A percentile compares a stretch with the other conserved stretches of the same genome.
Conservation (phyloP, 2,797 vertebrate genomes). For the Siniperca undulata region DNA sequence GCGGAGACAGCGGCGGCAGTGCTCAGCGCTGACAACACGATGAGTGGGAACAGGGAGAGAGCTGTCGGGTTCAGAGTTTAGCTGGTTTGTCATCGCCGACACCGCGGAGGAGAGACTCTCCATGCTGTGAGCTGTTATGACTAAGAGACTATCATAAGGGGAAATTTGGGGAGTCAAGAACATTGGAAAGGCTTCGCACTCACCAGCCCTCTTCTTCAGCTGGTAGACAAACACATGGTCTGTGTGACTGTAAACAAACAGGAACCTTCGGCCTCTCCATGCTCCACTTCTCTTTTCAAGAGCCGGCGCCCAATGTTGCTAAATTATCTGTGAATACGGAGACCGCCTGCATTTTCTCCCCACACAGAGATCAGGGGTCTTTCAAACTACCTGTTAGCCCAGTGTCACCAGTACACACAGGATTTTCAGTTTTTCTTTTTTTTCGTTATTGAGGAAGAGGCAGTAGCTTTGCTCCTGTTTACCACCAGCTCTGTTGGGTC, state of each 20-base stretch:
- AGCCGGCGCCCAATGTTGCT: conserved; percentile 16
- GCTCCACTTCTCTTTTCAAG: conserved; percentile 26
- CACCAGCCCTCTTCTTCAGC: conserved; percentile 1
- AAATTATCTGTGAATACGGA: conserved; percentile 33
- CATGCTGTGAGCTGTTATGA: conserved; percentile 11
- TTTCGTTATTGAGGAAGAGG: neutral
- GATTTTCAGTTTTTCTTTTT: neutral
- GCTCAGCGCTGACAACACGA: neutral
- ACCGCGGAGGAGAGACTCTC: conserved; percentile 20
- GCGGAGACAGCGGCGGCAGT: neutral
- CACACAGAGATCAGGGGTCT: conserved; percentile 23
- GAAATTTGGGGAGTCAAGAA: conserved; percentile 1
- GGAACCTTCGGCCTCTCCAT: conserved; percentile 16
- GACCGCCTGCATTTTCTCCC: neutral
- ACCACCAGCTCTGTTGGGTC: conserved; percentile 9
- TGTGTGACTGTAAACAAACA: conserved; percentile 35
- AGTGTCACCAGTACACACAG: conserved; percentile 2
- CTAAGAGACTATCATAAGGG: conserved; percentile 26
- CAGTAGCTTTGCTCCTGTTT: conserved; percentile 22
- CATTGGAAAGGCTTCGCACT: neutral
- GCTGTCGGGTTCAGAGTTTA: conserved; percentile 10
- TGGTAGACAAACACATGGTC: neutral
- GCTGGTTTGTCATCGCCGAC: neutral
- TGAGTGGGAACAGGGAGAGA: conserved; percentile 13
- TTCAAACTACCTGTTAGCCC: conserved; percentile 41